These are phyloP conservation scores for Alethe castanea DNA, from an alignment of 2,113 vertebrate genomes.

Conservation along the genomic window DNA sequence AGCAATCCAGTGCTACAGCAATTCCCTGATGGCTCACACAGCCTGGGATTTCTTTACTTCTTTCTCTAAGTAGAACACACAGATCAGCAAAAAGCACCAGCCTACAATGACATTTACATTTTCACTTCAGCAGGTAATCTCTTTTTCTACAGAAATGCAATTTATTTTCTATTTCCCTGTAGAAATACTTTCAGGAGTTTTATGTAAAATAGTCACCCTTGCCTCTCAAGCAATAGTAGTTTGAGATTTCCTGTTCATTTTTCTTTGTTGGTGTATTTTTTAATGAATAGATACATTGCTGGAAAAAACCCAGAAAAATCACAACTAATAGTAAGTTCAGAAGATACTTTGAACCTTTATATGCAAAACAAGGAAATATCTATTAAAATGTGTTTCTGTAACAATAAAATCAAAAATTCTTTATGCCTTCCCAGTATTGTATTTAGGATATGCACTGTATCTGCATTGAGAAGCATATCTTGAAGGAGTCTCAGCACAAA, in stretches of 20 bases:
- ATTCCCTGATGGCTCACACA: background rate
- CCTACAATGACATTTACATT: background rate
- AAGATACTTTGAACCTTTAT: background rate
- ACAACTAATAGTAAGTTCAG: background rate
- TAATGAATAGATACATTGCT: background rate
- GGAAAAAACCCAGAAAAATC: background rate
- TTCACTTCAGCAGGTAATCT: background rate
- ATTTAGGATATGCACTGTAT: background rate
- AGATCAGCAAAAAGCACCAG: background rate
- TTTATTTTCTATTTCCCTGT: background rate
- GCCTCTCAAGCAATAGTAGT: background rate
- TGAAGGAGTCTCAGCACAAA: background rate
- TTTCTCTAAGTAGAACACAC: background rate
- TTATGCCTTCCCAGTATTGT: background rate
- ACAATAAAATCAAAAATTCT: background rate
- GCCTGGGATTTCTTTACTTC: background rate
- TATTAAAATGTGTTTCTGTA: background rate
- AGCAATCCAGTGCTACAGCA: background rate
- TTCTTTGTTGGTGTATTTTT: background rate
- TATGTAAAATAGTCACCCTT: background rate
- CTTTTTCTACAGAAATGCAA: background rate
- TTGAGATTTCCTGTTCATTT: background rate
- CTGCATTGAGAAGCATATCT: background rate
- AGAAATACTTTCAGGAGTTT: background rate
- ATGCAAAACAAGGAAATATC: background rate